Evolutionary conservation across 1,140 invertebrate species (phyloP), one percentile per base, ranked within the genome.

Genomic region (Colletes gigas): DNA sequence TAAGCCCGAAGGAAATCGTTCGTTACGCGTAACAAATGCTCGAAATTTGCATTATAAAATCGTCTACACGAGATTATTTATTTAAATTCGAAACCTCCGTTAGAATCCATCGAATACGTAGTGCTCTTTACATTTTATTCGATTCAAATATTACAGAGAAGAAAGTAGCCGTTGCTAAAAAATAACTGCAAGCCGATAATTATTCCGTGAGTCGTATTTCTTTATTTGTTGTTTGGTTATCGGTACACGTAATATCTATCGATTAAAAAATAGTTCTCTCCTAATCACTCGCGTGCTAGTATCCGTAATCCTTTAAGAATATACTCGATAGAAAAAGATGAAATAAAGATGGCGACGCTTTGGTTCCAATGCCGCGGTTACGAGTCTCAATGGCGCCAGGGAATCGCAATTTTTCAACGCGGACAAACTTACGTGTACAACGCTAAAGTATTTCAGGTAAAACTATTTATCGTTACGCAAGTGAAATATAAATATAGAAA

Each of bases 401-500:
- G 50, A 12, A 19, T 66, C n/a, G 50, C 65, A 50, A 44, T 66
- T 44, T 1, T 47, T 19, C 8, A 21, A 50, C 17, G 12, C 1
- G 44, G 15, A 19, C 19, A 44, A 66, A 21, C 19, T 67, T n/a
- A 30, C 30, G n/a, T 0, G 10, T 52, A 67, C 5, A 50, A 52
- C 21, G 19, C 8, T 12, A n/a, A 68, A 41, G 7, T 70, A 57
- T n/a, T 4, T 44, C 4, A 41, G 60, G 17, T 59, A 47, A 71
- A 71, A 17, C 39, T 21, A 30, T 30, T 14, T 41, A 63, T 21
- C 7, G 14, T 41, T 63, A 63, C 12, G 7, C 21, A 52, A 50
- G 9, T 14, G 19, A 67, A 67, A 44, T 67, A 67, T 21, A 67
- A 50, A 50, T 62, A 62, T 62, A 62, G 6, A 67, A 67, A 67